These are phyloP conservation scores for Urocolius indicus DNA, from an alignment of 2,113 vertebrate species.

Conservation along the genomic window DNA sequence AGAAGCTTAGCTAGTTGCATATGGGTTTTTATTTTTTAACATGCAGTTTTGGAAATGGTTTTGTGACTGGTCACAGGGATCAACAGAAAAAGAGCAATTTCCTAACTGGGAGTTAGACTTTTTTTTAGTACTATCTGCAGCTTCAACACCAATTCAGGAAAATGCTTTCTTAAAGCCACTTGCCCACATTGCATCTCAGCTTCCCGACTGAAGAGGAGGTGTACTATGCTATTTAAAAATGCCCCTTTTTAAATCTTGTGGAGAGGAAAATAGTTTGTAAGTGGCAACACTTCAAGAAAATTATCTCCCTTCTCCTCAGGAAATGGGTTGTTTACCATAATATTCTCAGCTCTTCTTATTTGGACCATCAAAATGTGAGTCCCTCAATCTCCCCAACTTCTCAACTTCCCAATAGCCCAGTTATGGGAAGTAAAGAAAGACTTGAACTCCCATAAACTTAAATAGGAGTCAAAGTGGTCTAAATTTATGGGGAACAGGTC, in stretches of 20 bases:
- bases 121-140: not conserved
- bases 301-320: conserved; percentile 14
- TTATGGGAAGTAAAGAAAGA: not conserved
- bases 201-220: conserved; percentile 19
- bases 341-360: not conserved
- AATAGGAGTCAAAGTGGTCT: not conserved
- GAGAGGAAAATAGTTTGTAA: conserved; percentile 43
- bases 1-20: not conserved
- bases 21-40: not conserved
- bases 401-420: not conserved
- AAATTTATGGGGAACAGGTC: not conserved
- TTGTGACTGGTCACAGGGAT: not conserved
- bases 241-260: conserved; percentile 15
- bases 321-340: not conserved
- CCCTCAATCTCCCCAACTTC: not conserved
- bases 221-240: conserved; percentile 49
- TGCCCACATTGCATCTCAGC: not conserved
- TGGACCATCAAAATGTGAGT: not conserved
- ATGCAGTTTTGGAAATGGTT: not conserved
- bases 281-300: conserved; percentile 7
- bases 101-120: not conserved
- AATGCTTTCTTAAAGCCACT: conserved; percentile 40
- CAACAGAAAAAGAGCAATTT: conserved; percentile 7
- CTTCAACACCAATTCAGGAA: not conserved
- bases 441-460: not conserved